Conservation (phyloP, 2,888 invertebrate genomes). For the Abrostola triplasia region DNA sequence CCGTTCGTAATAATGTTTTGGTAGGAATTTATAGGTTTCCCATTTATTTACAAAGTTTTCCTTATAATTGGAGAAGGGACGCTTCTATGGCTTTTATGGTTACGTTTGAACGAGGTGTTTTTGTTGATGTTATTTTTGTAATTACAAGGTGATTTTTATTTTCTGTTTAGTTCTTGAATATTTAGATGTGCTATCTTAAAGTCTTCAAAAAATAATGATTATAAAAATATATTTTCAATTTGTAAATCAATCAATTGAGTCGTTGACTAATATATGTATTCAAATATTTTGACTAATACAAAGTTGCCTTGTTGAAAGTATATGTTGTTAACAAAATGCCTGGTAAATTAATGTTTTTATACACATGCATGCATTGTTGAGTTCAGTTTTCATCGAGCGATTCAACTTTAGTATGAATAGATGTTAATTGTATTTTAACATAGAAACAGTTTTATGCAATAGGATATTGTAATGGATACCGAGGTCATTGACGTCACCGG, state of each 20-base stretch:
- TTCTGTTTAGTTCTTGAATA: neutral
- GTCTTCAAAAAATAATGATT: no score
- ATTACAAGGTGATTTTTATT: neutral
- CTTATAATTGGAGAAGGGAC: slow-evolving; percentile 56
- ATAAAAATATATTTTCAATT: no score
- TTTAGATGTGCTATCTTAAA: no score
- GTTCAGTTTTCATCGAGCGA: neutral
- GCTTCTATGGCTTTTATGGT: slow-evolving; percentile 55
- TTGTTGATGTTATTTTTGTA: slow-evolving; percentile 17
- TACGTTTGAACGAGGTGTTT: slow-evolving; percentile 40
- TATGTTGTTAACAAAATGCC: no score
- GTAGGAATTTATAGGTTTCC: slow-evolving; percentile 76
- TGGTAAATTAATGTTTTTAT: no score
- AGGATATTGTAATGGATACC: slow-evolving; percentile 17
- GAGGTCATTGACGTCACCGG: slow-evolving; percentile 15
- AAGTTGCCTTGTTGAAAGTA: no score
- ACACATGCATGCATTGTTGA: no score
- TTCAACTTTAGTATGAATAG: neutral
- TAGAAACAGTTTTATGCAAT: slow-evolving; percentile 3
- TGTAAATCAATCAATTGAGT: no score
- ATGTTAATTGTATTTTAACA: neutral
- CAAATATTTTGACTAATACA: no score
- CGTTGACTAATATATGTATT: no score
- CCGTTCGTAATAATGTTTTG: slow-evolving; percentile 70
- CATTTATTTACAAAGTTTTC: slow-evolving; percentile 70